phyloP scores from a whole-genome alignment of 2,113 vertebrate genomes.

The Electrona antarctica region DNA sequence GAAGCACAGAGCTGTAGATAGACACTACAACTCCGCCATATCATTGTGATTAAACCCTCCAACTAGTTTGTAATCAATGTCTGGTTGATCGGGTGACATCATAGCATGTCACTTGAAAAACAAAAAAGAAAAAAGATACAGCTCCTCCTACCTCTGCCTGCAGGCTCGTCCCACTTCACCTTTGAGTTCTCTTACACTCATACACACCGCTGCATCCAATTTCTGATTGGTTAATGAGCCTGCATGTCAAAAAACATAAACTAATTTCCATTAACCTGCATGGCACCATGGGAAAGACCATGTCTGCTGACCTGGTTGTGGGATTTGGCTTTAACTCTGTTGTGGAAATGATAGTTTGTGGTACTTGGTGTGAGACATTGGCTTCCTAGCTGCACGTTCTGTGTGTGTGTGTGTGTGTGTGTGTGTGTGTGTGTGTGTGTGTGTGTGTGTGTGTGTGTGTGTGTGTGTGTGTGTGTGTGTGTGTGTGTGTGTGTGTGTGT shows the following conservation, averaged over 20 bases:
- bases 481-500: background rate
- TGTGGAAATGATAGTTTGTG: constrained; percentile 36
- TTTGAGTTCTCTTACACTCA: constrained; percentile 44
- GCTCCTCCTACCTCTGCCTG: constrained; percentile 83
- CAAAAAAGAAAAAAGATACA: constrained; percentile 22
- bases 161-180: constrained; percentile 69
- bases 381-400: constrained; percentile 72
- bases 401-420: too few relatives aligned
- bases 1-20: constrained; percentile 49
- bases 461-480: too few relatives aligned
- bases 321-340: constrained; percentile 55
- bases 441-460: too few relatives aligned
- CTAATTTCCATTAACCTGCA: constrained; percentile 60
- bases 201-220: constrained; percentile 20
- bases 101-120: constrained; percentile 65
- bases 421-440: too few relatives aligned
- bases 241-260: constrained; percentile 72
- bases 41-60: constrained; percentile 42
- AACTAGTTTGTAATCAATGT: constrained; percentile 67
- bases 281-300: constrained; percentile 57
- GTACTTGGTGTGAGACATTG: constrained; percentile 78
- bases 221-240: constrained; percentile 58
- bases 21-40: constrained; percentile 42
- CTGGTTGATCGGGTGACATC: constrained; percentile 58
- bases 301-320: constrained; percentile 41